Base-by-base conservation (phyloP, 2,797 vertebrate species). In the Rousettus madagascariensis region DNA sequence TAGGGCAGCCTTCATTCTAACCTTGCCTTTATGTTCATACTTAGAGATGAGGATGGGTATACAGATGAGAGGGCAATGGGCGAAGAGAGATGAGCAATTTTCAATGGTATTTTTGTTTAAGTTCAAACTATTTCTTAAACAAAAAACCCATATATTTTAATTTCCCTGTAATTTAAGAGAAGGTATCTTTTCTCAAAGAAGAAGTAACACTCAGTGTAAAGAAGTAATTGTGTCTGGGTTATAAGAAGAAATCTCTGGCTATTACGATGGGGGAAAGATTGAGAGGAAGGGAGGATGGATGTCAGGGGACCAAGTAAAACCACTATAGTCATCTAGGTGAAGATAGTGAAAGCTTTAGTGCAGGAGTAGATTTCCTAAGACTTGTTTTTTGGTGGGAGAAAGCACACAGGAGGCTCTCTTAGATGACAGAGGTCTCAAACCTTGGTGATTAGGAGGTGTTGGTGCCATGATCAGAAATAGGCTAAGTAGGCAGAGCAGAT, bases 391-490 rank as follows among this genome's bases (percentile, higher is more conserved):
- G 17, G 17, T 69, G 8, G 41, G 3, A 13, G 43, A 46, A 65
- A 85, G 77, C 28, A 68, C 41, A 68, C 9, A 85, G 28, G n/a
- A 55, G 20, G 12, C 13, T 83, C 22, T 80, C 24, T 20, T 24
- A 51, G 36, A 80, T 84, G 83, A 86, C 33, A 82, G 19, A 43
- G 83, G 78, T 74, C 69, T 90, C 63, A 80, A 95, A 11, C 30
- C 65, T 84, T 71, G 51, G 24, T 61, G 89, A 86, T 72, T 91
- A 89, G 41, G 22, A 91, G 8, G 65, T 91, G 22, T 85, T 83
- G 33, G 43, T 5, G 0, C 68, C 68, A 41, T 82, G 22, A 85
- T 83, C 72, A 86, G 82, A 95, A 94, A 96, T 79, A 89, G 36
- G 55, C 20, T 51, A 82, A 87, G 41, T 9, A 53, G 51, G 38